Conservation (phyloP, 2,113 vertebrate species). For the Nyctibius bracteatus region DNA sequence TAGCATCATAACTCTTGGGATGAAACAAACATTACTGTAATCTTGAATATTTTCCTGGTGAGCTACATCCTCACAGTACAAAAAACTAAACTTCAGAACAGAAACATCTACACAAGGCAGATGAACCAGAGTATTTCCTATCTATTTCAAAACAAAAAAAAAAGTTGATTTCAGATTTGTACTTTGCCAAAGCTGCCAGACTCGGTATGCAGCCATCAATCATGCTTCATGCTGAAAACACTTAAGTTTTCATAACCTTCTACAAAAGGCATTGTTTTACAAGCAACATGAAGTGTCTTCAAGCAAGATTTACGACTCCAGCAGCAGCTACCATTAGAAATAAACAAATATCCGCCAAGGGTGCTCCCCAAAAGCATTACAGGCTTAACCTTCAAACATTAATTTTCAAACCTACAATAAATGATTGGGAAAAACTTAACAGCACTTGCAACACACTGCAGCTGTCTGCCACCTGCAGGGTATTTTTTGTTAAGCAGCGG, state of each 20-base stretch:
- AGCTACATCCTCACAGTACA: not conserved
- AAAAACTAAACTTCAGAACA: not conserved
- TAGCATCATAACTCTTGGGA: not conserved
- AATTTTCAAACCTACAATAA: not conserved
- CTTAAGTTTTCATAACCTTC: not conserved
- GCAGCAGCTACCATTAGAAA: not conserved
- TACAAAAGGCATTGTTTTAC: not conserved
- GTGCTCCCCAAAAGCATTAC: not conserved
- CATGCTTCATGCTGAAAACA: not conserved
- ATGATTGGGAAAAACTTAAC: not conserved
- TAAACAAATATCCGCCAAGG: not conserved
- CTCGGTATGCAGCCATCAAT: not conserved
- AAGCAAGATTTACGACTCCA: not conserved
- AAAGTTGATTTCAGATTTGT: not conserved
- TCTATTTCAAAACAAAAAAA: not conserved
- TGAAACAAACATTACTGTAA: not conserved
- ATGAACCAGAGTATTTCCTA: not conserved
- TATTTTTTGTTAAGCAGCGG: not conserved
- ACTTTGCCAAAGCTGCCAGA: not conserved
- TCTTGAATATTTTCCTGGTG: not conserved
- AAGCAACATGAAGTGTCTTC: not conserved
- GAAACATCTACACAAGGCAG: not conserved
- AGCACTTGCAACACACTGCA: not conserved
- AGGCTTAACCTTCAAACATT: not conserved
- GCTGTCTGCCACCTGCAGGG: slow-evolving; percentile 33